Evolutionary conservation across 2,888 invertebrate species (phyloP), one percentile per base, ranked within the genome.

Genomic region (Thyatira batis): DNA sequence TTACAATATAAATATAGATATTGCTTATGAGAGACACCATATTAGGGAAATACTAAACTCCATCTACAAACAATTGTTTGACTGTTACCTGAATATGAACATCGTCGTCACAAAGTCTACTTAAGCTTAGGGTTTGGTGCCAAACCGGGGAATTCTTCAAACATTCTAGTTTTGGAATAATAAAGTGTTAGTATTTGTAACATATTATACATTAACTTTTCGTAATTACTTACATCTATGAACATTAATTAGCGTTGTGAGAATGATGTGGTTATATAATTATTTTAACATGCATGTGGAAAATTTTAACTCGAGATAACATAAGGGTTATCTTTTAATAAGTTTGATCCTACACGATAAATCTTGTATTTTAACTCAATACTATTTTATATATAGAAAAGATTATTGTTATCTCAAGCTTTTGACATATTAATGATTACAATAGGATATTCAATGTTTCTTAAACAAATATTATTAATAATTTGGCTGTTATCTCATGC

Each of bases 111-210:
- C 68, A 72, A 71, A 74, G 69, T 73, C 75, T 84, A 83, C 73
- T 82, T 80, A 80, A 84, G 79, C 78, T 85, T 87, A 87, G 80
- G 84, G 80, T 85, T 89, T 80, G 87, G 79, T 72, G 89, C 87
- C 90, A 92, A 86, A 73, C 84, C 89, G 60, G 92, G 92, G 78
- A 90, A 91, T 73, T 92, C 92, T 91, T 92, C 83, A 86, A 92
- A 92, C 89, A 91, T 89, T 89, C 92, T 92, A 90, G 79, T 76
- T 73, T 73, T 82, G 87, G 85, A 86, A 88, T 71, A 90, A 87
- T 76, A 72, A 57, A 57, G 61, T 78, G 88, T 90, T 90, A 89
- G 87, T 89, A 75, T 80, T 76, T 73, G 61, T 54, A 53, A 58
- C 45, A 58, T 49, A 60, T 25, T 39, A 39, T 39, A 39, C 39